Percentiles rank a stretch among this genome's conserved stretches.
phyloP scores from a whole-genome alignment of 1,140 invertebrate genomes.

The Goniozus legneri region DNA sequence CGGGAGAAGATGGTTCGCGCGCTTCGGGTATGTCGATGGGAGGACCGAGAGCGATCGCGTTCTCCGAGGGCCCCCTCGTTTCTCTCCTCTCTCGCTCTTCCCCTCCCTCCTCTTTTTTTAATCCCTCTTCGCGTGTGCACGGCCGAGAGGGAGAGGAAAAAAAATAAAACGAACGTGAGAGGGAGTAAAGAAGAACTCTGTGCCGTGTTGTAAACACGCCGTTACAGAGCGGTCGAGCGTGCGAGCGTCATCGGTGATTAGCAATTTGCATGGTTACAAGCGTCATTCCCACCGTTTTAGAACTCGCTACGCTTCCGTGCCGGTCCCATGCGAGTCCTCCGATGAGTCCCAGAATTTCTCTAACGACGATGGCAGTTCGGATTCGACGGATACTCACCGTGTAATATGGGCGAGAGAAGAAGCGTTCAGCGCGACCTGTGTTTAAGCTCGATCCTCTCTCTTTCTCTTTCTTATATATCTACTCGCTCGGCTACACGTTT shows the following conservation, averaged over 20 bases:
- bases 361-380: conserved; percentile 23
- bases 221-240: conserved; percentile 10
- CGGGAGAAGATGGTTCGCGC: too few relatives aligned
- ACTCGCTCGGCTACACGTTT: not conserved
- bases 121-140: too few relatives aligned
- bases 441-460: conserved; percentile 23
- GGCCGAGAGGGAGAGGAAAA: not conserved
- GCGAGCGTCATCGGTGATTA: conserved; percentile 20
- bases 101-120: too few relatives aligned
- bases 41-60: too few relatives aligned
- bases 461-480: conserved; percentile 7
- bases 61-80: too few relatives aligned
- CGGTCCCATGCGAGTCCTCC: not conserved
- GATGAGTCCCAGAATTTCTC: conserved; percentile 5
- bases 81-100: too few relatives aligned
- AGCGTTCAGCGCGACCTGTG: conserved; percentile 30
- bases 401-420: conserved; percentile 2
- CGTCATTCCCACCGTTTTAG: conserved; percentile 25
- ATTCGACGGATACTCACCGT: too few relatives aligned
- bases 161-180: not conserved
- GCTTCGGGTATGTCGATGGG: too few relatives aligned
- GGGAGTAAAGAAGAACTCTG: too few relatives aligned
- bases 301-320: too few relatives aligned
- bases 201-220: conserved; percentile 1
- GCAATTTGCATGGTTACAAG: conserved; percentile 24